phyloP scores from a whole-genome alignment of 2,113 vertebrate species.

The Catharus minimus region DNA sequence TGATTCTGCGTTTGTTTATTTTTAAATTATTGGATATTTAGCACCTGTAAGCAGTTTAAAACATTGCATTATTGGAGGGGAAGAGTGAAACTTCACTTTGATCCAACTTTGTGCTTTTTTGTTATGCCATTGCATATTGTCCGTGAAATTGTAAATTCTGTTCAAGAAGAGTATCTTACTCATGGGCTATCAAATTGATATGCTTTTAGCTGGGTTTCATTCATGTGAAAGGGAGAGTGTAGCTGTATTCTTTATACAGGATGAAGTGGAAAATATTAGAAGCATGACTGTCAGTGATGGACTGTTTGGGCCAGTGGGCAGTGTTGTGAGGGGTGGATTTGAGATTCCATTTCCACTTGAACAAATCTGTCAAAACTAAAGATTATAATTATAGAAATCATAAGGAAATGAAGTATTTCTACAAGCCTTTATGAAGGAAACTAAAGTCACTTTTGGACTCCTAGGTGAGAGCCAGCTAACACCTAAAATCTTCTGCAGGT shows the following conservation, averaged over 20 bases:
- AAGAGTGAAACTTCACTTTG: background rate
- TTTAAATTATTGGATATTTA: background rate
- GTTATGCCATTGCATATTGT: background rate
- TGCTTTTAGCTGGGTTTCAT: background rate
- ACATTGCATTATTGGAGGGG: rapidly evolving
- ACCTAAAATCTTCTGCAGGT: background rate
- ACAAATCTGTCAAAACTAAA: background rate
- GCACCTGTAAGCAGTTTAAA: background rate
- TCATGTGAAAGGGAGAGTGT: background rate
- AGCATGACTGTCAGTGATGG: background rate
- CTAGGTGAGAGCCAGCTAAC: background rate
- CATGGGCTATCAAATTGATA: background rate
- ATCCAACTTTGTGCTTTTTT: background rate
- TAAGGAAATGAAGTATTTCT: background rate
- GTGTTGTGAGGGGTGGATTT: background rate
- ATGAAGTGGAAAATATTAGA: background rate
- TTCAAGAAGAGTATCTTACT: background rate
- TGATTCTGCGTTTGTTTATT: background rate
- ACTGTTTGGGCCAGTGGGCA: background rate
- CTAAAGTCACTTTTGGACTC: background rate
- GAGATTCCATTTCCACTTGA: background rate
- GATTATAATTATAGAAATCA: background rate
- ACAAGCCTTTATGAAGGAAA: background rate
- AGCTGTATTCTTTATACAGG: background rate
- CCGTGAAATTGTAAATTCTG: background rate